These are phyloP conservation scores for Anoplolepis gracilipes DNA, from an alignment of 1,140 invertebrate species.

Conservation along the genomic window DNA sequence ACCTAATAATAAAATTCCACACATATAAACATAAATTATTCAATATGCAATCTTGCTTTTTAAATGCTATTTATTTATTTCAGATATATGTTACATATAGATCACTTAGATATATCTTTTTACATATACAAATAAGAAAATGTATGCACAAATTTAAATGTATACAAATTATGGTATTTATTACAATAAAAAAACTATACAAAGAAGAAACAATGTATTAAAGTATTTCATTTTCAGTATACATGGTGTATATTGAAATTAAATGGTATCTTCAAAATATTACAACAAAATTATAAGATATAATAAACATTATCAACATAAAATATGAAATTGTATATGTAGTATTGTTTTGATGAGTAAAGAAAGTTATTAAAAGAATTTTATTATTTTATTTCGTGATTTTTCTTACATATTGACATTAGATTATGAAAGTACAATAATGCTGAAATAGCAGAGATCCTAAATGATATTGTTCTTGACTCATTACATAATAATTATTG, in stretches of 20 bases:
- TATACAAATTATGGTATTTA: not conserved
- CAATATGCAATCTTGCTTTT: conserved; percentile 23
- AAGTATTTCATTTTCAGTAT: not conserved
- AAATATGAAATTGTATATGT: not conserved
- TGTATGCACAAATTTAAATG: not conserved
- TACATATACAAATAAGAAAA: conserved; percentile 21
- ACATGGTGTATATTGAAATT: not conserved
- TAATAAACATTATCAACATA: not conserved
- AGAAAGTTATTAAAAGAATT: conserved; percentile 74
- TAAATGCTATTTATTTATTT: conserved; percentile 44
- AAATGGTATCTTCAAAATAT: not conserved
- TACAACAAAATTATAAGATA: not conserved
- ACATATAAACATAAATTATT: not conserved
- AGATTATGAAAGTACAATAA: conserved; percentile 81
- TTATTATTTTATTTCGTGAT: conserved; percentile 77
- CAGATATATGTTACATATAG: conserved; percentile 13
- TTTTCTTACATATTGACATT: conserved; percentile 78
- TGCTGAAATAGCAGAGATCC: conserved; percentile 61
- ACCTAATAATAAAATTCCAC: conserved; percentile 42
- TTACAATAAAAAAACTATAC: conserved; percentile 5
- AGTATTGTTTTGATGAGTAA: conserved; percentile 39
- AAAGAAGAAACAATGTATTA: not conserved
- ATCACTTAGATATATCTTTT: conserved; percentile 5
- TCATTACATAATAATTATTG: conserved; percentile 60
- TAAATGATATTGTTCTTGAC: conserved; percentile 66